phyloP scores from a whole-genome alignment of 2,888 invertebrate genomes.

The Sylvicola cinctus region DNA sequence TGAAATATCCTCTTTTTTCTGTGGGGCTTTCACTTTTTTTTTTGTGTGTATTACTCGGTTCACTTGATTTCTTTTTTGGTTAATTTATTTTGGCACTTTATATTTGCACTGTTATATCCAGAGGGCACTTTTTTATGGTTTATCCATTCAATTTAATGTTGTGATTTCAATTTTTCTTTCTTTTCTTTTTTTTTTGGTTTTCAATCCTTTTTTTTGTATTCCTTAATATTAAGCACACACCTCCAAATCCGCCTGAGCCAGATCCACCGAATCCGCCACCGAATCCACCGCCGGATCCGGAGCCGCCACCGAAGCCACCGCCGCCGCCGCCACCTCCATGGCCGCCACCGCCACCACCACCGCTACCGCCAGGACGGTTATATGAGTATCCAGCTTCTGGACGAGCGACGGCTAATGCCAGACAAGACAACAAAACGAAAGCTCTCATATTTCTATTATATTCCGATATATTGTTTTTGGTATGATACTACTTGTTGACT shows the following conservation, averaged over 20 bases:
- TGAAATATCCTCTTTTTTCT: background rate
- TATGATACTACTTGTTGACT: slow-evolving; percentile 25
- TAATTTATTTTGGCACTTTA: no score
- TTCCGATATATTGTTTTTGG: slow-evolving; percentile 5
- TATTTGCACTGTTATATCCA: no score
- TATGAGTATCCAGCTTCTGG: slow-evolving; percentile 11
- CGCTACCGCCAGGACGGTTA: slow-evolving; percentile 14
- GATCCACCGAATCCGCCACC: slow-evolving; percentile 1
- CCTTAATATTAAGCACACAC: background rate
- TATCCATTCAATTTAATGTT: no score
- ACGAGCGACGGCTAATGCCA: slow-evolving; percentile 9
- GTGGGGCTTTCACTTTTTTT: background rate
- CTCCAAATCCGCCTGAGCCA: background rate
- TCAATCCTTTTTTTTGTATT: no score
- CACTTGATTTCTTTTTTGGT: background rate
- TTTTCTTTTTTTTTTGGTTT: no score
- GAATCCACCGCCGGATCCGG: slow-evolving; percentile 1
- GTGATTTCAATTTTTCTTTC: no score
- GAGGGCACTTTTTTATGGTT: no score
- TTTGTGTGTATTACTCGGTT: background rate
- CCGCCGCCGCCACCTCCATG: slow-evolving; percentile 10
- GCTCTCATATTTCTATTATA: slow-evolving; percentile 6
- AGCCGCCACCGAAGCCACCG: slow-evolving; percentile 2
- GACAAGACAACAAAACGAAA: slow-evolving; percentile 9
- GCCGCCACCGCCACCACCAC: slow-evolving; percentile 27